Evolutionary conservation across 2,797 vertebrate genomes (phyloP).

Genomic region (Avahi laniger): DNA sequence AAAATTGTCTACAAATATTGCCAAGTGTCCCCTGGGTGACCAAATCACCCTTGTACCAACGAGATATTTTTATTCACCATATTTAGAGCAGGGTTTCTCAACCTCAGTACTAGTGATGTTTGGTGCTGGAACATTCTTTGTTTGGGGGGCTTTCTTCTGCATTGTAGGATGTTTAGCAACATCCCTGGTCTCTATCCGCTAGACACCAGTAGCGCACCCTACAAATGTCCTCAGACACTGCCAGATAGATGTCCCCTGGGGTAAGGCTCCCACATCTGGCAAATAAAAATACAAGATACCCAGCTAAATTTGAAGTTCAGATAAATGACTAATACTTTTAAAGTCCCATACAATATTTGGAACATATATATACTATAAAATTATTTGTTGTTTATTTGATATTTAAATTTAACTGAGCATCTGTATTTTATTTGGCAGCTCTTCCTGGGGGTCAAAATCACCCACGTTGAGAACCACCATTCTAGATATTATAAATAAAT

Average conservation of each 20-base stretch:
- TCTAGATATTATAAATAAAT: not conserved
- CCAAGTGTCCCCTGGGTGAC: not conserved
- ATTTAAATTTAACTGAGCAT: not conserved
- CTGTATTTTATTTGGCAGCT: not conserved
- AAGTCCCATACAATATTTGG: not conserved
- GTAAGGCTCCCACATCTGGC: not conserved
- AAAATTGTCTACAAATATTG: not conserved
- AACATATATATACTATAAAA: not conserved
- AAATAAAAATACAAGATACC: slow-evolving; percentile 14
- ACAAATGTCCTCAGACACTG: not conserved
- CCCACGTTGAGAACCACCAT: not conserved
- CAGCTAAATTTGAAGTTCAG: not conserved
- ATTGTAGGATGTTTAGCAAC: not conserved
- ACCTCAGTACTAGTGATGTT: not conserved
- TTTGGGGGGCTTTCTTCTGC: not conserved
- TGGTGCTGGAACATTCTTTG: not conserved
- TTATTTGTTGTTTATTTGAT: slow-evolving; percentile 13
- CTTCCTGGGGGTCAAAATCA: not conserved
- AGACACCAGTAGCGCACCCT: not conserved
- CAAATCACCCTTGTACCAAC: not conserved
- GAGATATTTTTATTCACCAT: not conserved
- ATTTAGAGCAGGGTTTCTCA: not conserved
- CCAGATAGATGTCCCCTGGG: not conserved
- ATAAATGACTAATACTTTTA: not conserved
- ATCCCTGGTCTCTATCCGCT: not conserved